Conservation (phyloP, 2,113 vertebrate genomes). For the Poecile atricapillus region DNA sequence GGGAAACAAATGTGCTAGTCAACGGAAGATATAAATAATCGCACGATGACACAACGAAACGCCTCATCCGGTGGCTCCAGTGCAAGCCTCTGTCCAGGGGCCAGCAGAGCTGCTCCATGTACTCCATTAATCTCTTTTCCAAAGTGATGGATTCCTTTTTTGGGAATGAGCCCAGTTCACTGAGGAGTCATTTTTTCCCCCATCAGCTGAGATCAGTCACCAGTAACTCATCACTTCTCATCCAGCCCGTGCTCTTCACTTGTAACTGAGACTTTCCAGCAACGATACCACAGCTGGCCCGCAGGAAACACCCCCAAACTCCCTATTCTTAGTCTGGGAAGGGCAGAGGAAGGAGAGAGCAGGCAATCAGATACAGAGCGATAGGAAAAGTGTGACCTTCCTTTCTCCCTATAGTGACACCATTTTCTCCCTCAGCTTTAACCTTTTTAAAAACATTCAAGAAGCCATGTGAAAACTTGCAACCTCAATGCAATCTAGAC, state of each 20-base stretch:
- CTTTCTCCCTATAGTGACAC: neutral
- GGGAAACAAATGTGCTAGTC: slow-evolving; percentile 38
- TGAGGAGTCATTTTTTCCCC: neutral
- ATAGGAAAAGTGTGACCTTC: slow-evolving; percentile 39
- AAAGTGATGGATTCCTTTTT: neutral
- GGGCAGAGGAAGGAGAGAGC: slow-evolving; percentile 13
- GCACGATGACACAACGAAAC: neutral
- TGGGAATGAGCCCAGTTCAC: neutral
- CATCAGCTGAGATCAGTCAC: slow-evolving; percentile 23
- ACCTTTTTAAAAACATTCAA: neutral
- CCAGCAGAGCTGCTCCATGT: neutral
- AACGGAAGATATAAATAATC: slow-evolving; percentile 53
- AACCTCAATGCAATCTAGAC: neutral
- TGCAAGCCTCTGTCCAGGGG: neutral
- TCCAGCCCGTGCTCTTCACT: neutral
- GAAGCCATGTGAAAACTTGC: neutral
- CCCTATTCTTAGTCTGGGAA: neutral
- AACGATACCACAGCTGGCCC: neutral
- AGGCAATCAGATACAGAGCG: neutral
- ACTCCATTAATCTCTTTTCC: neutral
- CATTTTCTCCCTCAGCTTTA: slow-evolving; percentile 15
- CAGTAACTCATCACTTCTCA: neutral
- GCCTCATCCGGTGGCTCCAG: neutral
- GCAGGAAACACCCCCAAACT: slow-evolving; percentile 44
- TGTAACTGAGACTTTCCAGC: neutral